Conservation (phyloP, 2,888 invertebrate species). For the Chrysolina haemoptera region DNA sequence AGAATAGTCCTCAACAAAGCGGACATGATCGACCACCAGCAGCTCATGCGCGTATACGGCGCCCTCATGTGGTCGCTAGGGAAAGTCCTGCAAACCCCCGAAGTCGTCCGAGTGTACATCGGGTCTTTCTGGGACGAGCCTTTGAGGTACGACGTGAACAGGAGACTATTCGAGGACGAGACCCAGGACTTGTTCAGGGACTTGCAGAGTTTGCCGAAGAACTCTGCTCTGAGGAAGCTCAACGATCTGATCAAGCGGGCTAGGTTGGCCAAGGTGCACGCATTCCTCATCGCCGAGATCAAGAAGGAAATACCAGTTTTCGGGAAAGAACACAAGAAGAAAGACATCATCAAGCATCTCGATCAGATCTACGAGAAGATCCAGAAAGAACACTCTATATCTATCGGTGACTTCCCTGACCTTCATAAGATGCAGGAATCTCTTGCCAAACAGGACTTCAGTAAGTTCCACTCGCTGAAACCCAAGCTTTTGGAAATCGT, state of each 20-base stretch:
- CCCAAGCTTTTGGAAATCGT: conserved; percentile 92
- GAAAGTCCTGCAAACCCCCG: conserved; percentile 97
- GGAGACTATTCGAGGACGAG: conserved; percentile 94
- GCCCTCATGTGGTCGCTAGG: conserved; percentile 99
- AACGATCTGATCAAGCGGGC: conserved; percentile 99
- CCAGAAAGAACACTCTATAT: conserved; percentile 93
- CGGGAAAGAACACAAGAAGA: conserved; percentile 96
- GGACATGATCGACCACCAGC: conserved; percentile 99
- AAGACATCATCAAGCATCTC: conserved; percentile 94
- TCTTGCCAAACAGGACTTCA: conserved; percentile 90
- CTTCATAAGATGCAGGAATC: conserved; percentile 93
- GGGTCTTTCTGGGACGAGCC: conserved; percentile 99
- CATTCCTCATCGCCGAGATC: conserved; percentile 95
- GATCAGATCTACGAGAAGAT: conserved; percentile 89
- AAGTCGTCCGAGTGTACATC: conserved; percentile 98
- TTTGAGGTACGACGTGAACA: conserved; percentile 92
- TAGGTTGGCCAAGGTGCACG: conserved; percentile 96
- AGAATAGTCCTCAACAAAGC: conserved; percentile 98
- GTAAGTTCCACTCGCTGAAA: conserved; percentile 92
- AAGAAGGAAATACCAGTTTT: conserved; percentile 97
- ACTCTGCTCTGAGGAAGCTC: conserved; percentile 95
- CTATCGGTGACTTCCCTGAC: conserved; percentile 98
- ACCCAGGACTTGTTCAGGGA: conserved; percentile 95
- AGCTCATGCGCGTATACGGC: conserved; percentile 98
- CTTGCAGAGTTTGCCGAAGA: conserved; percentile 93